Conservation (phyloP, 2,888 invertebrate species). For the Geophilus truncorum region DNA sequence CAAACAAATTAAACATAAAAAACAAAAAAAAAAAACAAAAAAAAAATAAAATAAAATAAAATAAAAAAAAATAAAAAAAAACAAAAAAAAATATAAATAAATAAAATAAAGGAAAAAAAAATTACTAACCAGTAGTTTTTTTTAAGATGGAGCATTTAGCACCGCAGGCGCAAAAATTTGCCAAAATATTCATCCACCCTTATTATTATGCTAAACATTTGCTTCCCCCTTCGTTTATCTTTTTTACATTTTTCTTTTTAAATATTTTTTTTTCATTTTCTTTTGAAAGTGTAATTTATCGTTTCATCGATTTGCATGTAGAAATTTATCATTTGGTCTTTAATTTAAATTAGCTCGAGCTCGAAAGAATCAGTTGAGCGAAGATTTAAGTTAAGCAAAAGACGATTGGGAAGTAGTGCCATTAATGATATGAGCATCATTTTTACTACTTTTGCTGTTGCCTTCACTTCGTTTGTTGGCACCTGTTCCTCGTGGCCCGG, state of each 20-base stretch:
- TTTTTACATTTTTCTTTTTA: neutral
- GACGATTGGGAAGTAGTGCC: slow-evolving; percentile 27
- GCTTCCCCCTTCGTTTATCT: neutral
- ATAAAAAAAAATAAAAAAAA: neutral
- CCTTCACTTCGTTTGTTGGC: slow-evolving; percentile 6
- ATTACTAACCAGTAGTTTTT: neutral
- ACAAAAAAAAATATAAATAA: neutral
- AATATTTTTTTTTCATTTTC: neutral
- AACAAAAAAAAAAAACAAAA: too few species aligned
- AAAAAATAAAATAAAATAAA: neutral
- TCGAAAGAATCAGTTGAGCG: neutral
- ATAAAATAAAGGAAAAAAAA: too few species aligned
- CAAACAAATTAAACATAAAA: too few species aligned
- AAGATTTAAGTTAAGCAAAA: neutral
- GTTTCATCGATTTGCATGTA: neutral
- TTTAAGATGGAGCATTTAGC: neutral
- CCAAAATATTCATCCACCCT: slow-evolving; percentile 3
- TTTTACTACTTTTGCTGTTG: slow-evolving; percentile 12
- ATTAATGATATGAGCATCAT: slow-evolving; percentile 29
- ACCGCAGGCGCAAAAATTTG: neutral
- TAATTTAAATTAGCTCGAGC: neutral
- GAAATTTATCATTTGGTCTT: slow-evolving; percentile 1
- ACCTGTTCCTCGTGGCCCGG: neutral
- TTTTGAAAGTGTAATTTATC: neutral
- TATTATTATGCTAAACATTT: neutral